These are phyloP conservation scores for Brenthis hecate DNA, from an alignment of 2,888 invertebrate genomes.

Conservation along the genomic window DNA sequence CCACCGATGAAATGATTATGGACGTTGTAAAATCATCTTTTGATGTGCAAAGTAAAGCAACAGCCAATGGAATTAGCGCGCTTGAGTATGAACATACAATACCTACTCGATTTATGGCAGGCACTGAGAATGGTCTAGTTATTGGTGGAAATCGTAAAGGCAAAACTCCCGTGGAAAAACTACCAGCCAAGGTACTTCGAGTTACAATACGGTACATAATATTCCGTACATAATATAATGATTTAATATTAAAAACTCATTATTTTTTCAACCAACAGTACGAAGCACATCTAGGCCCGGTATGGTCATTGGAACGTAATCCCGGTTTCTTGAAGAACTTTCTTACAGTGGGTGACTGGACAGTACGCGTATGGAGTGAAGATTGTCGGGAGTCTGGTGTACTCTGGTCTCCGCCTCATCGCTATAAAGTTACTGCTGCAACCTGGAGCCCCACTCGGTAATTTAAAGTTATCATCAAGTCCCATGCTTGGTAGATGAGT, in stretches of 20 bases:
- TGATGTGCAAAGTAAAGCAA: constrained; percentile 78
- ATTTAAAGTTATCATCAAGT: too few relatives aligned
- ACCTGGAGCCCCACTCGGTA: constrained; percentile 92
- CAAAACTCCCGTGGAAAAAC: constrained; percentile 84
- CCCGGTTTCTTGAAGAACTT: constrained; percentile 96
- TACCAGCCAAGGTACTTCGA: constrained; percentile 78
- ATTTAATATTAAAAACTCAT: background rate
- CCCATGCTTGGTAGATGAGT: too few relatives aligned
- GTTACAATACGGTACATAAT: too few relatives aligned
- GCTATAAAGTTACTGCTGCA: constrained; percentile 86
- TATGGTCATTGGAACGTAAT: constrained; percentile 93
- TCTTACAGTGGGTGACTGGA: constrained; percentile 96
- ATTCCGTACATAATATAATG: too few relatives aligned
- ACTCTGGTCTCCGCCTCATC: constrained; percentile 90
- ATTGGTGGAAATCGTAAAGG: constrained; percentile 88
- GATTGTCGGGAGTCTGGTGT: constrained; percentile 95
- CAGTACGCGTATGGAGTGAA: constrained; percentile 95
- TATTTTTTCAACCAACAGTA: constrained; percentile 57
- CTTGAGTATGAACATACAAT: constrained; percentile 88
- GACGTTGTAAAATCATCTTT: constrained; percentile 82
- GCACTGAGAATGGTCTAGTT: constrained; percentile 85
- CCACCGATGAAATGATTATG: constrained; percentile 84
- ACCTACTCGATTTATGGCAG: constrained; percentile 88
- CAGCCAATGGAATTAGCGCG: constrained; percentile 82
- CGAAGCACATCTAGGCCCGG: constrained; percentile 90